Conservation (phyloP, 2,113 vertebrate genomes). For the Rhabdomys dilectus region DNA sequence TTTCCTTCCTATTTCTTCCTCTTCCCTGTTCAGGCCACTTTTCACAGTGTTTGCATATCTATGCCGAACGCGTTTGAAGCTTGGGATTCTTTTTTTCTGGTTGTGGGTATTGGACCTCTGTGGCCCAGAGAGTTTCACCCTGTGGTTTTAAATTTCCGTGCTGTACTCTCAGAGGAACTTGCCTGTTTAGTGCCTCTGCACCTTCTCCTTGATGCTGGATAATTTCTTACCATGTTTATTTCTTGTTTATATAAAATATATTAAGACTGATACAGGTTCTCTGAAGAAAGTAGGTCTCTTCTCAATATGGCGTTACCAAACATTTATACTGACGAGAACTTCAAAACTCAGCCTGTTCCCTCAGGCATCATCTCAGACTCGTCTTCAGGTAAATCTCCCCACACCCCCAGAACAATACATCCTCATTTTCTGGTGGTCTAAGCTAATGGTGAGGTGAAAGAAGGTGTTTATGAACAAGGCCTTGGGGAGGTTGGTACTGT, state of each 20-base stretch:
- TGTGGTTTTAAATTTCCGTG: slow-evolving; percentile 11
- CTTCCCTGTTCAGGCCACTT: not conserved
- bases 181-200: not conserved
- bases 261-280: not conserved
- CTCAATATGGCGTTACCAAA: slow-evolving; percentile 62
- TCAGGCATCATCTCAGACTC: not conserved
- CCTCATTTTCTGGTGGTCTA: not conserved
- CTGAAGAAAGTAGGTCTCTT: slow-evolving; percentile 1
- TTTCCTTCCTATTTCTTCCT: slow-evolving; percentile 51
- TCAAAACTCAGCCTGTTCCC: slow-evolving; percentile 29
- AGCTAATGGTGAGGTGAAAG: not conserved
- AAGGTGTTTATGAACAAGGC: not conserved
- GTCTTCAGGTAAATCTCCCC: slow-evolving; percentile 57
- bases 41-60: not conserved
- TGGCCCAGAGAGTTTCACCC: not conserved
- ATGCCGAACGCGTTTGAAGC: not conserved
- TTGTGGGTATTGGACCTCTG: not conserved
- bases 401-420: not conserved
- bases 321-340: slow-evolving; percentile 66
- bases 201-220: not conserved
- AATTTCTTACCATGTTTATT: not conserved
- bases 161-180: not conserved
- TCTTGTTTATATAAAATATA: not conserved
- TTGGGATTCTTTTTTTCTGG: not conserved
- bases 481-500: not conserved